Base-by-base conservation (phyloP, 2,113 vertebrate species). In the Halichoerus grypus region DNA sequence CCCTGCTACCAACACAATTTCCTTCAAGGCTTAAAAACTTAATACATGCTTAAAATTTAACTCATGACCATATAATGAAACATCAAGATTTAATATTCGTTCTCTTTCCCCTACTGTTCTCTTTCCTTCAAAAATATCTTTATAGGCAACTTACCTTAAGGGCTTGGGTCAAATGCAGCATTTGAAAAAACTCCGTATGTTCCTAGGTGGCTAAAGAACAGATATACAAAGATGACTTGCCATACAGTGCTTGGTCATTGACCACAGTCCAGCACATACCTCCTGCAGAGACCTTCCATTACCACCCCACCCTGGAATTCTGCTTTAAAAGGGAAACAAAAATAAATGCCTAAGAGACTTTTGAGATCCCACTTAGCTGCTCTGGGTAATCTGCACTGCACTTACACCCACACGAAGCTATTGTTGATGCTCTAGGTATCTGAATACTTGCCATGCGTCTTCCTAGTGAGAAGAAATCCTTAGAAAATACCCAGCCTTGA, bases 151-250 rank as follows among this genome's bases (percentile, higher is more conserved):
- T 97, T 97, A 98, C 98, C 96, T 98, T 90, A 98, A 77, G 89
- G 92, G n/a, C 0, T 81, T 0, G 96, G 92, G n/a, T 98, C 97
- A 91, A 97, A 98, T 3, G 97, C 98, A 88, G 96, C 92, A 24
- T 98, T 98, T 53, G 98, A 97, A 39, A 98, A 98, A n/a, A 98
- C 97, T 86, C 98, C 98, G 0, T 98, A 96, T 42, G 97, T 97
- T 88, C 98, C 98, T 53, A 98, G 91, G 57, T 98, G 96, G 71
- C 98, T 98, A 31, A 74, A 93, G 55, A 95, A 95, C 24, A 94
- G 67, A 98, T 95, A 98, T 16, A 97, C 59, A 89, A 53, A 14
- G 21, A 57, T 94, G 24, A 94, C 33, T 13, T 53, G 26, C 33
- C 18, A 22, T 4, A 0, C 10, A 14, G 7, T 67, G 19, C 24